phyloP scores from a whole-genome alignment of 2,888 invertebrate species.

The Linyphia triangularis region DNA sequence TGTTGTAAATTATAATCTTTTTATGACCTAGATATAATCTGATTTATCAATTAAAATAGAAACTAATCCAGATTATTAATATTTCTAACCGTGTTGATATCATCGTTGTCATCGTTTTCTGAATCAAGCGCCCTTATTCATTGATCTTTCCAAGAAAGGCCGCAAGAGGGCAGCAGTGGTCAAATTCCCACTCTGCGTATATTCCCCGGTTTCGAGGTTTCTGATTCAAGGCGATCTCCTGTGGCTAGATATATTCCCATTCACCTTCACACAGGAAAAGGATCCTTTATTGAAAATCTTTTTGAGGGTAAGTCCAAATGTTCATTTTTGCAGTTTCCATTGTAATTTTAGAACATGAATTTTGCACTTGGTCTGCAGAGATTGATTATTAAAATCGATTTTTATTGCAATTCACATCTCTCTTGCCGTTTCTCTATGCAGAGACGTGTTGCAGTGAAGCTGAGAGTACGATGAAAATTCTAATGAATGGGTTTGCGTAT shows the following conservation, averaged over 20 bases:
- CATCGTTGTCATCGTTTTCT: too few species aligned
- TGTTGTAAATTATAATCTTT: too few species aligned
- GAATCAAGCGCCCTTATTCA: slow-evolving; percentile 31
- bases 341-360: neutral
- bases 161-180: slow-evolving; percentile 72
- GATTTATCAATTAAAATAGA: too few species aligned
- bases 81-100: too few species aligned
- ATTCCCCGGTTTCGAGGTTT: slow-evolving; percentile 71
- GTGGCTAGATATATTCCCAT: slow-evolving; percentile 44
- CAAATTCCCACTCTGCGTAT: slow-evolving; percentile 61
- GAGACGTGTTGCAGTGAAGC: slow-evolving; percentile 57
- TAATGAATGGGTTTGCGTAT: slow-evolving; percentile 41
- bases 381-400: slow-evolving; percentile 46
- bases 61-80: too few species aligned
- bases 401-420: slow-evolving; percentile 1
- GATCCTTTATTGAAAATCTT: slow-evolving; percentile 62
- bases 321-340: slow-evolving; percentile 13
- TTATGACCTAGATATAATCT: too few species aligned
- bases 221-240: slow-evolving; percentile 44
- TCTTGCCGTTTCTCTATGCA: slow-evolving; percentile 29
- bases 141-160: slow-evolving; percentile 48
- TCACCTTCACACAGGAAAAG: slow-evolving; percentile 57
- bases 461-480: slow-evolving; percentile 19
- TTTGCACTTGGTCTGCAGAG: neutral
- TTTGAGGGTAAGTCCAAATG: slow-evolving; percentile 41